phyloP scores from a whole-genome alignment of 2,888 invertebrate genomes.

The Proisotoma minuta region DNA sequence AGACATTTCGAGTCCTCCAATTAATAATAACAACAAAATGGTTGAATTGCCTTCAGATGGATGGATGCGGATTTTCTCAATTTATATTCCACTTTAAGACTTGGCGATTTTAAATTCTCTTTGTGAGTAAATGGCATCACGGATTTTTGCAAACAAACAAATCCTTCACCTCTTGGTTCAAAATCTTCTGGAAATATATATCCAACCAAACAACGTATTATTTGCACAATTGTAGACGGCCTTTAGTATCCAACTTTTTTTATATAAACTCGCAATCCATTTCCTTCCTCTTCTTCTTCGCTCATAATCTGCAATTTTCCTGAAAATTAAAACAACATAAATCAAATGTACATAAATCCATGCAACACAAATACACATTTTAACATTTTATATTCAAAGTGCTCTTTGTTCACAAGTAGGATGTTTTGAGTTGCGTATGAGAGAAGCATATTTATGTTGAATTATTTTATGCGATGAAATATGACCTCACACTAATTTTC shows the following conservation, averaged over 20 bases:
- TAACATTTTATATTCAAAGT: background rate
- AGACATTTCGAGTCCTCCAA: too few species aligned
- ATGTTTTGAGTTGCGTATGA: slow-evolving; percentile 8
- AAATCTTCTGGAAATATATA: slow-evolving; percentile 89
- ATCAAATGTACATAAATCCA: background rate
- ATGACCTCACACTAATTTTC: background rate
- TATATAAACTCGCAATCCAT: slow-evolving; percentile 95
- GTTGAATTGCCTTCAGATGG: too few species aligned
- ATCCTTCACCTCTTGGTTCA: slow-evolving; percentile 45
- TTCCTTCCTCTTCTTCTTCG: slow-evolving; percentile 94
- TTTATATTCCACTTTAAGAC: slow-evolving; percentile 46
- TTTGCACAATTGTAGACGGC: slow-evolving; percentile 54
- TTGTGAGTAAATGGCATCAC: slow-evolving; percentile 46
- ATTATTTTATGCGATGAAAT: background rate
- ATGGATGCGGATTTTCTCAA: slow-evolving; percentile 46
- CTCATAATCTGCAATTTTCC: slow-evolving; percentile 98
- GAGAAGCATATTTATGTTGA: slow-evolving; percentile 1
- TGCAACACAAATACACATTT: background rate
- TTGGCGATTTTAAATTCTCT: slow-evolving; percentile 42
- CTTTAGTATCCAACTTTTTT: slow-evolving; percentile 98
- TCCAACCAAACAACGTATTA: slow-evolving; percentile 82
- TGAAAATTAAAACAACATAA: too few species aligned
- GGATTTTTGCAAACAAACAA: slow-evolving; percentile 41
- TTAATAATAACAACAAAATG: too few species aligned
- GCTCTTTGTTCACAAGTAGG: slow-evolving; percentile 11